Base-by-base conservation (phyloP, 1,140 invertebrate species). In the Bombyx mandarina region DNA sequence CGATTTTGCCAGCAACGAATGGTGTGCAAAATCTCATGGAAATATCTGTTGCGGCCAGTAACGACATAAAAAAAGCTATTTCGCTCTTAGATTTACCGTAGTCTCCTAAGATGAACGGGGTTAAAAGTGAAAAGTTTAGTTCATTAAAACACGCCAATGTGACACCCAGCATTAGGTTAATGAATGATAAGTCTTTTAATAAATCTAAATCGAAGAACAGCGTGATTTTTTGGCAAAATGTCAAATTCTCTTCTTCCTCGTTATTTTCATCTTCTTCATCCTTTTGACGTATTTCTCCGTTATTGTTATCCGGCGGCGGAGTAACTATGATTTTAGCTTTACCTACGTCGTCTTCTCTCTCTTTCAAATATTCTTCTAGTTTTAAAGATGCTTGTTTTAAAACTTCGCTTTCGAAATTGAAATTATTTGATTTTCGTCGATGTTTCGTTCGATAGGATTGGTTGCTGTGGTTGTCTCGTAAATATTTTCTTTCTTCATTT, bases 91-190 rank as follows among this genome's bases (percentile, higher is more conserved):
- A 66, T 58, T 91, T 88, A 1, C 89, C 89, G 61, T 89, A 91
- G 62, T 93, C 92, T 2, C 77, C 82, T 44, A 94, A 71, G 54
- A 94, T 92, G 52, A 93, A 93, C 3, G 92, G 92, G 2, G 91
- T 92, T 43, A 93, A 75, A 4, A 93, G 82, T 1, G 92, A 91
- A 74, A 93, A 93, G 72, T 93, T 93, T 1, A 93, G 71, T 77
- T 94, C 93, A 5, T 90, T 90, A 61, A 93, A 92, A 64, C 91
- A 90, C 2, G 92, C 92, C 7, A 93, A 78, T 2, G 91, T 92
- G 56, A 93, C 26, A 35, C 26, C 26, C 35, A 92, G 66, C 77
- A 93, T 91, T 12, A 93, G 84, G 68, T 92, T 93, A 2, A 93
- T 88, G 60, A 91, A 93, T 6, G 90, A 89, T 6, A 89, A 89